Evolutionary conservation across 2,888 invertebrate genomes (phyloP), one percentile per base, ranked within the genome.

Genomic region (Hanleya hanleyi): DNA sequence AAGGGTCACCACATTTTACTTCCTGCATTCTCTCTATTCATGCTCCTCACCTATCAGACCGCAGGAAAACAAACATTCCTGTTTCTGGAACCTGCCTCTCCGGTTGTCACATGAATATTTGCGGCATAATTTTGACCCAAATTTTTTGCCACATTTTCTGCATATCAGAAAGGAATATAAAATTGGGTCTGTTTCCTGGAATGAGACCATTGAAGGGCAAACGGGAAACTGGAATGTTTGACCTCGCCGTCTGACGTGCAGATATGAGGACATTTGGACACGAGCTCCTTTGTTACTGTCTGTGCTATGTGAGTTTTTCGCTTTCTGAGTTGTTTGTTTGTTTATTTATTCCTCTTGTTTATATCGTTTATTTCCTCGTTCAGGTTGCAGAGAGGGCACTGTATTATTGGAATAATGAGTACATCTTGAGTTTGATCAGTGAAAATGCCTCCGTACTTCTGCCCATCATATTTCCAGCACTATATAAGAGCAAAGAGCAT

Each of bases 321-420:
- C 9, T 18, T 41, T 12, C 9, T 41, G 9, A 41, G 9, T 57
- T 26, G 57, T 29, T 29, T 57, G 22, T 15, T 26, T 22, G 7
- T 22, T 57, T 22, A 57, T 57, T 22, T 57, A 57, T 57, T 18
- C 32, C 57, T 29, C 57, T 57, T 57, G 32, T 57, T 29, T 57
- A 57, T 57, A 57, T 57, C 29, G 57, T 57, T 41, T 41, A 41
- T 57, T 57, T 29, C 33, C 26, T 32, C 36, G 37, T 35, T 41
- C 81, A 98, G 96, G 98, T 99, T 89, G 99, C 99, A 81, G 99
- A 99, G 92, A 94, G 99, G 91, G 98, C 99, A 86, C 93, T 99
- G 84, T 99, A 98, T 93, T 98, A 97, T 92, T 99, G 99, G 99
- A 99, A 99, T 94, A 99, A 99, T 93, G 99, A 99, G 93, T 99